phyloP scores from a whole-genome alignment of 2,797 vertebrate species.

The Capromys pilorides region DNA sequence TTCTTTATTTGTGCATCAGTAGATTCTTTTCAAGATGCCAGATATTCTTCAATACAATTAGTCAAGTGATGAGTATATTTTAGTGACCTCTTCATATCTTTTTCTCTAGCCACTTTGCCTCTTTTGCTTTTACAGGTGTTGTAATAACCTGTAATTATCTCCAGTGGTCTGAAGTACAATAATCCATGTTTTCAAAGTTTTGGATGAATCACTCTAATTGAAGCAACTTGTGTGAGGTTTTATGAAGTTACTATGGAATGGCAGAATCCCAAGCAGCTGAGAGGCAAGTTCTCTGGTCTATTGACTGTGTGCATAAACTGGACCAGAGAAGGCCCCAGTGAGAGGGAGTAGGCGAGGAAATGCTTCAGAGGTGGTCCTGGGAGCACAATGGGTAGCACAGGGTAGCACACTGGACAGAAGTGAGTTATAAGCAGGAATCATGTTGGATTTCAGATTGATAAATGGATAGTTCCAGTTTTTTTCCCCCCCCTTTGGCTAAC shows the following conservation, averaged over 20 bases:
- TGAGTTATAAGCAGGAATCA: background rate
- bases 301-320: background rate
- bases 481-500: constrained; percentile 42
- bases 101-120: background rate
- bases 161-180: background rate
- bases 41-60: background rate
- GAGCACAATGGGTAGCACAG: background rate
- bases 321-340: background rate
- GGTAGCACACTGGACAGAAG: background rate
- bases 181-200: constrained; percentile 2
- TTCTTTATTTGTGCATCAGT: background rate
- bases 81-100: background rate
- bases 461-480: background rate
- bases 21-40: background rate
- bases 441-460: constrained; percentile 33
- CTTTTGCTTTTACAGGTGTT: background rate
- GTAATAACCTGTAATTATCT: background rate
- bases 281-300: background rate
- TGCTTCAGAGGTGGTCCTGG: background rate
- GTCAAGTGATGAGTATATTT: background rate
- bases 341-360: background rate
- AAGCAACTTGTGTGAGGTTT: background rate
- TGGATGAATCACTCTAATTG: background rate
- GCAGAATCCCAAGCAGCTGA: background rate
- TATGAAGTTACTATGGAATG: background rate